Evolutionary conservation across 1,140 invertebrate species (phyloP), one percentile per base, ranked within the genome.

Genomic region (Paraescarpia echinospica): DNA sequence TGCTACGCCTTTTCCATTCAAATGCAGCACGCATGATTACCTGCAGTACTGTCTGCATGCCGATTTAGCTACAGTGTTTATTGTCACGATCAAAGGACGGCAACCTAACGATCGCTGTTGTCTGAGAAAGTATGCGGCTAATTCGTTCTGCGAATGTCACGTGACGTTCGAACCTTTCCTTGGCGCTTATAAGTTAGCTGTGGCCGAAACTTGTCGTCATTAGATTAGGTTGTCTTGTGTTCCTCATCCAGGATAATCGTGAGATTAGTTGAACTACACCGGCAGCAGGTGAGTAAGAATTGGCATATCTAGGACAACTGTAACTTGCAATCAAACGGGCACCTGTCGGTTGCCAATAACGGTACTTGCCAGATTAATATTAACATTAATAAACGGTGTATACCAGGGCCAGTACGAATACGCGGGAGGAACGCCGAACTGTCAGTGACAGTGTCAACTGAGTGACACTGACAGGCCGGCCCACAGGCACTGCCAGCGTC

Each of bases 1-100:
- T 77, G 14, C 18, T 77, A 77, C 2, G 59, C 59, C 59, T 31
- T 77, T 77, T 18, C 59, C 59, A 77, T 77, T 77, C 18, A 31
- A 77, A 77, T 77, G 59, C 59, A 2, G 2, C 22, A 77, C 59
- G 59, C 59, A 77, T 77, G 27, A 77, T 22, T 31, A 77, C 59
- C 1, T 18, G 27, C 59, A 31, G 59, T 18, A 77, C 22, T 27
- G 22, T 77, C 59, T 27, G 59, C 59, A 18, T 77, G 59, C 22
- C 27, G 22, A 77, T 77, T 77, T 4, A 77, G 59, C 59, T 77
- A 27, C 59, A 77, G 14, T 77, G 59, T 27, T 18, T 18, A 77
- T 77, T 77, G 59, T 77, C 59, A 77, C 59, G 59, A 77, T 77
- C 59, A 77, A 77, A 77, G 59, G 59, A 77, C 59, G 59, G 59